These are phyloP conservation scores for Gila orcuttii DNA, from an alignment of 2,113 vertebrate genomes.

Conservation along the genomic window DNA sequence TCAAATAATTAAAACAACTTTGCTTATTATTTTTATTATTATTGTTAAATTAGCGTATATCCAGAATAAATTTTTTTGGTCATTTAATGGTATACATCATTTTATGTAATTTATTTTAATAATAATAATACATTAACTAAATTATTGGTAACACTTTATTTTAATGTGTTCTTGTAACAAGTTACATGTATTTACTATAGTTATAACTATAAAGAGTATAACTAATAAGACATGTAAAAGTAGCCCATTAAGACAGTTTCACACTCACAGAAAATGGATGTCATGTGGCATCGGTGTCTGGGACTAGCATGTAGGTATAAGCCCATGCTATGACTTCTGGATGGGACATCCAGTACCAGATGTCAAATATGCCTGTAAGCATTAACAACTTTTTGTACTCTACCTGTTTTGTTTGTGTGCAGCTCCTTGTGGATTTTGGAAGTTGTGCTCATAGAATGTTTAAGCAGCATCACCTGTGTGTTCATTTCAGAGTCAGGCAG, in stretches of 20 bases:
- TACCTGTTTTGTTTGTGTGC: background rate
- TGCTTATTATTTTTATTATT: background rate
- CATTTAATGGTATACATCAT: background rate
- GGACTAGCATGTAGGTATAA: background rate
- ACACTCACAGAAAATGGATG: background rate
- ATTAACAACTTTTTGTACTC: background rate
- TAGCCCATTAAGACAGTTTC: too few species aligned
- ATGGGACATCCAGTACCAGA: background rate
- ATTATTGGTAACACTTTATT: too few species aligned
- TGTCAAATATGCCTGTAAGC: background rate
- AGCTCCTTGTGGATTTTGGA: background rate
- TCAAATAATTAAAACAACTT: background rate
- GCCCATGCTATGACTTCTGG: background rate
- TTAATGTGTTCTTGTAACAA: too few species aligned
- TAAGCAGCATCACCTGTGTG: background rate
- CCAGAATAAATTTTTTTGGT: background rate
- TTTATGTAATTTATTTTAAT: background rate
- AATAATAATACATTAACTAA: background rate
- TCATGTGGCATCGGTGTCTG: background rate
- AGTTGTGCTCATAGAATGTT: background rate
- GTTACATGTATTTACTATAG: too few species aligned
- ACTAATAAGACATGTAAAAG: too few species aligned
- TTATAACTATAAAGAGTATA: too few species aligned
- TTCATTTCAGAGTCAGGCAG: conserved; percentile 85
- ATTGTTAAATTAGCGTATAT: background rate